Percentiles rank a stretch among this genome's conserved stretches.
Conservation (phyloP, 2,888 invertebrate species). For the Exocentrus adspersus region DNA sequence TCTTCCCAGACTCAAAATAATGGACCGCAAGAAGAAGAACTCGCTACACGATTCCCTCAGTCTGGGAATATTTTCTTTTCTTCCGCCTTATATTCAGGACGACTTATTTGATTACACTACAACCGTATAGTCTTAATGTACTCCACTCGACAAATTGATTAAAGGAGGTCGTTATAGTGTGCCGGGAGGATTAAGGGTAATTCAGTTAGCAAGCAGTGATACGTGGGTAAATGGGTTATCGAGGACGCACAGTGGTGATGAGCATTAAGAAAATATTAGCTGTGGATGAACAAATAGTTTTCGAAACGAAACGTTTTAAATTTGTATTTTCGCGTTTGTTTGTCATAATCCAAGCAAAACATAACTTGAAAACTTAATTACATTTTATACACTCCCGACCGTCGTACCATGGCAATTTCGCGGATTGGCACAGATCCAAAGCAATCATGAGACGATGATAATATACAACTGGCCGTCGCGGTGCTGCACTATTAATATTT, state of each 20-base stretch:
- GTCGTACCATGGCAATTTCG: slow-evolving; percentile 4
- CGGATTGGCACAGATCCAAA: slow-evolving; percentile 35
- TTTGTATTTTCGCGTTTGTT: too few relatives aligned
- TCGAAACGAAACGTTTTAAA: too few relatives aligned
- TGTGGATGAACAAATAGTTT: too few relatives aligned
- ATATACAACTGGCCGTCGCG: slow-evolving; percentile 34
- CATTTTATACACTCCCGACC: not conserved
- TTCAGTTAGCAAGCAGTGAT: not conserved
- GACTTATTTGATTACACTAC: slow-evolving; percentile 7
- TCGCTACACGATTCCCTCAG: slow-evolving; percentile 5
- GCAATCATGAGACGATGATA: slow-evolving; percentile 36
- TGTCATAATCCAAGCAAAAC: too few relatives aligned
- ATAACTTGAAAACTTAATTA: too few relatives aligned
- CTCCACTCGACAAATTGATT: slow-evolving; percentile 9
- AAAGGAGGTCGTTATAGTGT: not conserved
- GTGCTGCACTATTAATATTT: slow-evolving; percentile 19
- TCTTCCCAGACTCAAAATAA: not conserved
- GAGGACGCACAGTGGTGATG: not conserved
- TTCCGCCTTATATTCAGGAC: not conserved
- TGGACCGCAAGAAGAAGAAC: not conserved
- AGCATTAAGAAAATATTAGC: too few relatives aligned
- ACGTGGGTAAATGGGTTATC: not conserved
- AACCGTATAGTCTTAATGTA: slow-evolving; percentile 12
- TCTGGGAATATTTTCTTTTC: slow-evolving; percentile 4
- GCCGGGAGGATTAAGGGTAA: not conserved